Evolutionary conservation across 2,888 invertebrate species (phyloP).

Genomic region (Volucella inanis): DNA sequence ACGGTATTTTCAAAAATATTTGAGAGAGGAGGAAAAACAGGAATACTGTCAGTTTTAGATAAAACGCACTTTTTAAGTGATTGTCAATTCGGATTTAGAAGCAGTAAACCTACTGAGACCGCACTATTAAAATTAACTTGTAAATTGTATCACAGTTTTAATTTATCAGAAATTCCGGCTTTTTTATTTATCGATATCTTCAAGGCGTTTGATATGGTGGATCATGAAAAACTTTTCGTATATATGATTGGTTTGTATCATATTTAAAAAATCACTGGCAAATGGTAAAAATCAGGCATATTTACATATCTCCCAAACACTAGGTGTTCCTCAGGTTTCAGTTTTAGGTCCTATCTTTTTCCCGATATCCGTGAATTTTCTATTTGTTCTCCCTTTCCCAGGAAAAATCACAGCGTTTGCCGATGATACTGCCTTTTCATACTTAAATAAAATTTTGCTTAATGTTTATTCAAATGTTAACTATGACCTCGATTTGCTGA

Average conservation of each 20-base stretch:
- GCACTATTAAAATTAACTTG: too few species aligned
- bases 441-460: neutral
- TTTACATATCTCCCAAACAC: too few species aligned
- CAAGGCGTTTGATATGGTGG: too few species aligned
- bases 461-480: conserved; percentile 5
- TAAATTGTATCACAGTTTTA: too few species aligned
- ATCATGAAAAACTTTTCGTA: neutral
- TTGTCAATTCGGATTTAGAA: neutral
- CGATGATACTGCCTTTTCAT: conserved; percentile 9
- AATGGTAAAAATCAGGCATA: too few species aligned
- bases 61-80: conserved; percentile 4
- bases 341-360: neutral
- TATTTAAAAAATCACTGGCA: neutral
- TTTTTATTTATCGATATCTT: too few species aligned
- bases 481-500: neutral
- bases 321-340: neutral
- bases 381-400: too few species aligned
- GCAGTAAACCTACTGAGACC: too few species aligned
- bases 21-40: neutral
- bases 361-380: neutral
- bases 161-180: too few species aligned
- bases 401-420: too few species aligned
- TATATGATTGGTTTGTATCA: neutral
- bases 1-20: neutral
- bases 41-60: neutral